A percentile compares a stretch with the other conserved stretches of the same genome.
These are phyloP conservation scores for Xerus inauris DNA, from an alignment of 2,113 vertebrate genomes.

Conservation along the genomic window DNA sequence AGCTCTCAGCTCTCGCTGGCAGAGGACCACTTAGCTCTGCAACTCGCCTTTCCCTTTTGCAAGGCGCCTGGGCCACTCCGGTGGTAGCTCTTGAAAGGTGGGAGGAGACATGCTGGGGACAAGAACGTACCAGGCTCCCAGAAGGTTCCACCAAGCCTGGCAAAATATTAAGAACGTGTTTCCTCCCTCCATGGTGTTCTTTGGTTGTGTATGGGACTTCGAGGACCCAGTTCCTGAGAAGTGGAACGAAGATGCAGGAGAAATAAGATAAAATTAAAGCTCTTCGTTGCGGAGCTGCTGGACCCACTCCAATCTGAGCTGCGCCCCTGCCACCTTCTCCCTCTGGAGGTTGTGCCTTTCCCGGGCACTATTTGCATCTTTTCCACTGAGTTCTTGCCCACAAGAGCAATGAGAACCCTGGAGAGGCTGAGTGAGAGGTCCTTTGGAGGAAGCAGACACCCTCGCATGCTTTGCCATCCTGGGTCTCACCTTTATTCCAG, in stretches of 20 bases:
- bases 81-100: background rate
- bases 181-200: background rate
- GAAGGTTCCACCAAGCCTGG: background rate
- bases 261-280: background rate
- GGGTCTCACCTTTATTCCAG: background rate
- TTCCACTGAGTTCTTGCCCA: background rate
- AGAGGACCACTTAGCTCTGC: background rate
- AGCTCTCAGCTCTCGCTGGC: background rate
- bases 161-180: background rate
- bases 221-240: slow-evolving; percentile 20
- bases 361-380: background rate
- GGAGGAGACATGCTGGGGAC: background rate
- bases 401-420: background rate
- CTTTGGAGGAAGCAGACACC: background rate
- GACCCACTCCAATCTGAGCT: background rate
- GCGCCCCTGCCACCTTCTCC: background rate
- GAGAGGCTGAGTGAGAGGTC: background rate
- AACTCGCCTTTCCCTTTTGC: background rate
- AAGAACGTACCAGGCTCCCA: background rate
- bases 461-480: background rate
- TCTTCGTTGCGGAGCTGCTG: background rate
- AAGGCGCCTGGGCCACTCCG: background rate
- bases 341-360: slow-evolving; percentile 6
- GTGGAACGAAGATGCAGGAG: background rate
- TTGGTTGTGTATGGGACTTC: background rate